phyloP scores from a whole-genome alignment of 2,113 vertebrate genomes.

The Phodopus roborovskii region DNA sequence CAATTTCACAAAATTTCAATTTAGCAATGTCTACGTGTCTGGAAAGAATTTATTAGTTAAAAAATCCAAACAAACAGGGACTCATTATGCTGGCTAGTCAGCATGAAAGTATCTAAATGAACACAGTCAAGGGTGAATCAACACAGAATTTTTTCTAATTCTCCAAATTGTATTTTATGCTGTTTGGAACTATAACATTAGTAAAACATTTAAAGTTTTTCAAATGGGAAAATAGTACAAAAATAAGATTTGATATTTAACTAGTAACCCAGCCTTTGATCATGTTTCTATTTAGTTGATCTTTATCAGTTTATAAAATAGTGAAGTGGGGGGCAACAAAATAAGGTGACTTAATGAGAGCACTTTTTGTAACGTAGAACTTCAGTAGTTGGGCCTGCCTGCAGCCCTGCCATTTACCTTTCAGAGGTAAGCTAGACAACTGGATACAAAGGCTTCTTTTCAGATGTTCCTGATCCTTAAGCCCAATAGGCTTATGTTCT shows the following conservation, averaged over 20 bases:
- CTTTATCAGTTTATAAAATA: conserved; percentile 37
- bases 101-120: conserved; percentile 45
- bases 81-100: neutral
- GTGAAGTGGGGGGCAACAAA: neutral
- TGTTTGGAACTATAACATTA: conserved; percentile 50
- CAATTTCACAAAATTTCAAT: conserved; percentile 34
- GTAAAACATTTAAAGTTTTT: conserved; percentile 21
- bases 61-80: neutral
- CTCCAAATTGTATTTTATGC: conserved; percentile 15
- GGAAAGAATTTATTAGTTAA: conserved; percentile 57
- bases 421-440: conserved; percentile 39
- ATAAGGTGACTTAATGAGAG: neutral
- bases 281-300: conserved; percentile 18
- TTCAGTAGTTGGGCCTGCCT: neutral
- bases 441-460: conserved; percentile 65
- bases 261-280: conserved; percentile 22
- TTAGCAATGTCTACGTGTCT: conserved; percentile 28
- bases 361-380: conserved; percentile 27
- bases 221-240: neutral
- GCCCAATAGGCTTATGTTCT: conserved; percentile 66
- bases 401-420: conserved; percentile 9
- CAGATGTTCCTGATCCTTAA: conserved; percentile 62
- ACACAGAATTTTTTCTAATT: conserved; percentile 54
- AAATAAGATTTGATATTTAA: neutral
- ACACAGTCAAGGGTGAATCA: conserved; percentile 49